Conservation (phyloP, 1,140 invertebrate genomes). For the Nylanderia fulva region DNA sequence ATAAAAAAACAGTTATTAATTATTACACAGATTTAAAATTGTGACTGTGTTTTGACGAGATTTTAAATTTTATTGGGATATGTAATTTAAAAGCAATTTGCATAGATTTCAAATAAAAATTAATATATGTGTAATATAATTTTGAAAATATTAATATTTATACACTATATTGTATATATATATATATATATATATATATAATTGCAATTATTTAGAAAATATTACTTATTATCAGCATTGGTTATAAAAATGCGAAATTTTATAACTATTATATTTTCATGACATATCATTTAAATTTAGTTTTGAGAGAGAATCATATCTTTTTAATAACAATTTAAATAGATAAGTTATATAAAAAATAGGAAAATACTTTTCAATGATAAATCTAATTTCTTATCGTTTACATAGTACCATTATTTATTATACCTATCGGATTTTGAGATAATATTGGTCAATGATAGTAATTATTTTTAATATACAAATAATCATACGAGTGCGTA, state of each 20-base stretch:
- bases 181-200: neutral
- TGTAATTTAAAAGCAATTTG: too few species aligned
- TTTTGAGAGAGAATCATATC: neutral
- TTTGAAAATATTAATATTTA: neutral
- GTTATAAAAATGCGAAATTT: neutral
- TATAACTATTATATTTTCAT: neutral
- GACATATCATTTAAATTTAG: neutral
- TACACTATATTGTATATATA: too few species aligned
- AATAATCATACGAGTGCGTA: neutral
- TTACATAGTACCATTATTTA: neutral
- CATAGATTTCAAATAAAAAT: too few species aligned
- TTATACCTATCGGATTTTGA: neutral
- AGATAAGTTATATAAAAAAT: constrained; percentile 5
- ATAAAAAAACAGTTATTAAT: neutral
- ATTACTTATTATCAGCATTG: neutral
- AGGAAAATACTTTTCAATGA: neutral
- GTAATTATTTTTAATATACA: neutral
- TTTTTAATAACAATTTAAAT: neutral
- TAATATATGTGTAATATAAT: too few species aligned
- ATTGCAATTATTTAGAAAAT: constrained; percentile 22
- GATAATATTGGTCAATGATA: constrained; percentile 1
- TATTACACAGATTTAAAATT: constrained; percentile 1
- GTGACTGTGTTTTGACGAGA: too few species aligned
- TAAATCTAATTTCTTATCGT: constrained; percentile 23
- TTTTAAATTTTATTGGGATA: too few species aligned